phyloP scores from a whole-genome alignment of 2,797 vertebrate species.

The Phalanger gymnotis region DNA sequence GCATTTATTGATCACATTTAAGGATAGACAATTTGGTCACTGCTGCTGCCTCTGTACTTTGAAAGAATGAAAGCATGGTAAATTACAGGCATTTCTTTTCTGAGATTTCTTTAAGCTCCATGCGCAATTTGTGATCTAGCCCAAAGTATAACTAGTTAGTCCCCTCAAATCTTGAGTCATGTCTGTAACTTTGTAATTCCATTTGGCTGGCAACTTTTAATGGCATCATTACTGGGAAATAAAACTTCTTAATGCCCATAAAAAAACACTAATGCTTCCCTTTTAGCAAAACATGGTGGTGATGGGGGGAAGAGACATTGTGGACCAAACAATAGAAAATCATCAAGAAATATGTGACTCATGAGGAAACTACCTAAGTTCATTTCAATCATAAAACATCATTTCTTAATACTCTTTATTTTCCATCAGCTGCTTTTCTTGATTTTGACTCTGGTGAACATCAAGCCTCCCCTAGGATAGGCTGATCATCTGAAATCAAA shows the following conservation, averaged over 20 bases:
- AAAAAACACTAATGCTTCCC: neutral
- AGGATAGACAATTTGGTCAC: neutral
- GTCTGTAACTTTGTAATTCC: neutral
- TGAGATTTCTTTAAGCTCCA: neutral
- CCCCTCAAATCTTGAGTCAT: neutral
- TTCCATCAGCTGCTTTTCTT: neutral
- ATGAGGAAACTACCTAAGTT: neutral
- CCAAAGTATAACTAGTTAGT: neutral
- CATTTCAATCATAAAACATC: neutral
- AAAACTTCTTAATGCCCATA: neutral
- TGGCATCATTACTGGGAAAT: neutral
- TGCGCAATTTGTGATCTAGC: neutral
- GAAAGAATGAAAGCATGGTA: neutral
- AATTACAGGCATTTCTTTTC: neutral
- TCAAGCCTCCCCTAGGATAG: neutral
- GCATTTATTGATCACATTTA: constrained; percentile 1
- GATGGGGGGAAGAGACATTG: neutral
- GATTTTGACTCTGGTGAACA: neutral
- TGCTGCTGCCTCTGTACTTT: neutral
- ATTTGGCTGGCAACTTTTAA: neutral
- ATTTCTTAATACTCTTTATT: neutral
- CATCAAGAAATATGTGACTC: neutral
- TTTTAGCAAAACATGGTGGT: neutral
- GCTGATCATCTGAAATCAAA: neutral
- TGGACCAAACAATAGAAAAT: neutral